Conservation (phyloP, 1,140 invertebrate genomes). For the Probaryconus sp. region DNA sequence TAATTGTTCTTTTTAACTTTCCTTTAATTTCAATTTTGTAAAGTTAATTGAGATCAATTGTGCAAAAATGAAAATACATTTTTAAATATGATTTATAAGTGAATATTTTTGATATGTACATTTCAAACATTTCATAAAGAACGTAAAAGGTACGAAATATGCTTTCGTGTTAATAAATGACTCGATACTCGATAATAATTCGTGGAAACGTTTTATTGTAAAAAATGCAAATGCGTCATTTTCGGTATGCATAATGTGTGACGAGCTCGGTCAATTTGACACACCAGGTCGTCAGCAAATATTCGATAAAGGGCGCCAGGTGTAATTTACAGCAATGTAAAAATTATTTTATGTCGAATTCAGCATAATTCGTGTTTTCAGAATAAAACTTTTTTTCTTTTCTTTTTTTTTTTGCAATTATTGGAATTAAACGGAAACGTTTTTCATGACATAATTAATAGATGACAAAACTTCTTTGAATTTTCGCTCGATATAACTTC, state of each 20-base stretch:
- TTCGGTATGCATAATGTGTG: conserved; percentile 41
- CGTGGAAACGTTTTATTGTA: conserved; percentile 14
- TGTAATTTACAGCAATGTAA: conserved; percentile 54
- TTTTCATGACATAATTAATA: too few relatives aligned
- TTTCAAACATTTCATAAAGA: too few relatives aligned
- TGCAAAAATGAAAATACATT: too few relatives aligned
- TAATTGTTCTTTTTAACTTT: background rate
- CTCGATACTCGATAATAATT: conserved; percentile 15
- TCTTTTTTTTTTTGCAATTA: too few relatives aligned
- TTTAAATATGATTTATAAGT: background rate
- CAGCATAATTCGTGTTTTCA: conserved; percentile 34
- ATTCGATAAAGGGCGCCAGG: conserved; percentile 52
- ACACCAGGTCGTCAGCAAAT: conserved; percentile 52
- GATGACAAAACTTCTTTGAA: too few relatives aligned
- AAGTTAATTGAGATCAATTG: too few relatives aligned
- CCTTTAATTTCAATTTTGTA: too few relatives aligned
- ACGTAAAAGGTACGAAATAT: too few relatives aligned
- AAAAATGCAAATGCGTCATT: conserved; percentile 49
- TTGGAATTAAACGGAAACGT: too few relatives aligned
- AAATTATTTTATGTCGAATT: conserved; percentile 47
- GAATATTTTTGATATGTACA: too few relatives aligned
- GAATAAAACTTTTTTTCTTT: conserved; percentile 4
- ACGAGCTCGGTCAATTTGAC: conserved; percentile 55
- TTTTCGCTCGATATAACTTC: too few relatives aligned
- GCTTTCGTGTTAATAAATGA: too few relatives aligned